Conservation (phyloP, 2,888 invertebrate species). For the Ecdyonurus torrentis region DNA sequence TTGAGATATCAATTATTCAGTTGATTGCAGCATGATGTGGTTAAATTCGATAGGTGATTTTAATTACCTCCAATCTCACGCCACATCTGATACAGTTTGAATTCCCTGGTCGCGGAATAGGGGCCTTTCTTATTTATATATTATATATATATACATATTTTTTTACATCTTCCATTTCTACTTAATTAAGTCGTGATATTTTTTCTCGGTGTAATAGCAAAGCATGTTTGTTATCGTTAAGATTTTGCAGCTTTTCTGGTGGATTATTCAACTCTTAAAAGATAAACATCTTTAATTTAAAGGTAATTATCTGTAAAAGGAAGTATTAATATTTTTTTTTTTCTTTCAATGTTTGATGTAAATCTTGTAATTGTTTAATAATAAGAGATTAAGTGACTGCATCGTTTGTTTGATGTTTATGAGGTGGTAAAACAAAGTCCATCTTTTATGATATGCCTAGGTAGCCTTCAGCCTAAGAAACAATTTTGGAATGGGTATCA, state of each 20-base stretch:
- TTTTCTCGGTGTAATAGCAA: neutral
- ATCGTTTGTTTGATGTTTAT: neutral
- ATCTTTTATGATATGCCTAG: neutral
- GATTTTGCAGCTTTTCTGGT: neutral
- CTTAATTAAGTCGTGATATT: neutral
- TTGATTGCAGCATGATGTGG: slow-evolving; percentile 2
- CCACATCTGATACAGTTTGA: neutral
- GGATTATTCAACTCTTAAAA: neutral
- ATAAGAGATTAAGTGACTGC: neutral
- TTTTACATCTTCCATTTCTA: neutral
- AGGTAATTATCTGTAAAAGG: neutral
- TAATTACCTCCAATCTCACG: neutral
- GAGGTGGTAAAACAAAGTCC: neutral
- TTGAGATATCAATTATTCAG: too few relatives aligned
- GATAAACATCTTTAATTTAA: neutral
- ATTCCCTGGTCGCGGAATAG: neutral
- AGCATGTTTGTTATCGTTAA: neutral
- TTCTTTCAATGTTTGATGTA: neutral
- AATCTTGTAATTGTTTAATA: neutral
- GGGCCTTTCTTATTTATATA: too few relatives aligned
- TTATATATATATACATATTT: neutral
- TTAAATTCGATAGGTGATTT: neutral
- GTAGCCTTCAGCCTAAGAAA: neutral
- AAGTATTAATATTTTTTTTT: slow-evolving; percentile 24
- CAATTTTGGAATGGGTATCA: neutral